A percentile compares a stretch with the other conserved stretches of the same genome.
Evolutionary conservation across 2,888 invertebrate species (phyloP).

Genomic region (Polylopha cassiicola): DNA sequence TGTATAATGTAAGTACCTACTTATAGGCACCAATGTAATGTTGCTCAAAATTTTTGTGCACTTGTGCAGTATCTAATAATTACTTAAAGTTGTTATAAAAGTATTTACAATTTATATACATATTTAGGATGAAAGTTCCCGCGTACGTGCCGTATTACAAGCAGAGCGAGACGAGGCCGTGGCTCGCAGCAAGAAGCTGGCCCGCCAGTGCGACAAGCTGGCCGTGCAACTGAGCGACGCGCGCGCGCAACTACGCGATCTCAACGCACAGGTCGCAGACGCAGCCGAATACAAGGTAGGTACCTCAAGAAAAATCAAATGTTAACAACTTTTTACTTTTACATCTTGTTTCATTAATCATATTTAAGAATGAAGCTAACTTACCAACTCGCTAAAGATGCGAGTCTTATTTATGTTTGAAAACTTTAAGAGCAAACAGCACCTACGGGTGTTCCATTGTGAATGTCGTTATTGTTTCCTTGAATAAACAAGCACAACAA

Average conservation of each 20-base stretch:
- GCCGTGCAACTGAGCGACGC: slow-evolving; percentile 88
- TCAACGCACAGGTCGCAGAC: slow-evolving; percentile 90
- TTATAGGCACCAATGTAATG: no score
- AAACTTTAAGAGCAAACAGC: slow-evolving; percentile 53
- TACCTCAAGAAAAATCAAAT: background rate
- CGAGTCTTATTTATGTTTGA: slow-evolving; percentile 44
- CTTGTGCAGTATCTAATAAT: no score
- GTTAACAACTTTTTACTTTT: slow-evolving; percentile 9
- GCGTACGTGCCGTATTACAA: slow-evolving; percentile 70
- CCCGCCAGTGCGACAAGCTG: slow-evolving; percentile 89
- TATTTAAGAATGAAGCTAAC: slow-evolving; percentile 13
- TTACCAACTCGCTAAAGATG: no score
- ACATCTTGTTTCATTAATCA: slow-evolving; percentile 16
- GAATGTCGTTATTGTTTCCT: no score
- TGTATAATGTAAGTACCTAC: no score
- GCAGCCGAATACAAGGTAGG: slow-evolving; percentile 90
- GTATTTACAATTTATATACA: slow-evolving; percentile 1
- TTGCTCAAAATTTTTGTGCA: no score
- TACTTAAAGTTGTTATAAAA: no score
- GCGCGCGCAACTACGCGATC: slow-evolving; percentile 87
- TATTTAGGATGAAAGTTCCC: slow-evolving; percentile 61
- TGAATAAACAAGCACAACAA: no score
- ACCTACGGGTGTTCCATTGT: no score
- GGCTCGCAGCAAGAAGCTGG: slow-evolving; percentile 84
- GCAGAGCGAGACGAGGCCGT: slow-evolving; percentile 84